Percentiles rank a stretch among this genome's conserved stretches.
Conservation (phyloP, 2,888 invertebrate species). For the Amblyjoppa fuscipennis region DNA sequence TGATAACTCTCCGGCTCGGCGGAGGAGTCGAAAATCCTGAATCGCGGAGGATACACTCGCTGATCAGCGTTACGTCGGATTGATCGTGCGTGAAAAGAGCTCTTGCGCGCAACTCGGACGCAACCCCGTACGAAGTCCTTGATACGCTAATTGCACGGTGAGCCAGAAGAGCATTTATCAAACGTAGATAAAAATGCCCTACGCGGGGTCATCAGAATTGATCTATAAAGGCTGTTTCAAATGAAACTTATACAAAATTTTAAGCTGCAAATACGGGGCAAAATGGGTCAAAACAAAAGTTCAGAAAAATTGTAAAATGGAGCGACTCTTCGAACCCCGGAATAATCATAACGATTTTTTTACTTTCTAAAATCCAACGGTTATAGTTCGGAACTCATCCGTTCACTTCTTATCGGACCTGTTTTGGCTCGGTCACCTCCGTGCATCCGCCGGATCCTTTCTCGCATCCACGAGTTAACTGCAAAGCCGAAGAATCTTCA, state of each 20-base stretch:
- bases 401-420: too few species aligned
- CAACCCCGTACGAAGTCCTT: neutral
- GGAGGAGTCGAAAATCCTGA: conserved; percentile 39
- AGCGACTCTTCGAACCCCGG: too few species aligned
- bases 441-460: too few species aligned
- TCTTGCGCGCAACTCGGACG: neutral
- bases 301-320: too few species aligned
- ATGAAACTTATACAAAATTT: neutral
- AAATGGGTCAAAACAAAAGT: too few species aligned
- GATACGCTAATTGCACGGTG: conserved; percentile 16
- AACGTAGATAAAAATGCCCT: neutral
- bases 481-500: too few species aligned
- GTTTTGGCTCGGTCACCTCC: too few species aligned
- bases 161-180: neutral
- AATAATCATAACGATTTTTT: too few species aligned
- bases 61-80: conserved; percentile 16
- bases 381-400: too few species aligned
- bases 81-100: neutral
- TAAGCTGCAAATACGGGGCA: neutral
- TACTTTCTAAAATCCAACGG: too few species aligned
- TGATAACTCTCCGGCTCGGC: conserved; percentile 44
- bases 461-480: too few species aligned
- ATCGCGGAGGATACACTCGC: conserved; percentile 13
- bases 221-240: neutral
- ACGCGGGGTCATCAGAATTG: neutral